Conservation (phyloP, 1,140 invertebrate genomes). For the Drosophila lini region DNA sequence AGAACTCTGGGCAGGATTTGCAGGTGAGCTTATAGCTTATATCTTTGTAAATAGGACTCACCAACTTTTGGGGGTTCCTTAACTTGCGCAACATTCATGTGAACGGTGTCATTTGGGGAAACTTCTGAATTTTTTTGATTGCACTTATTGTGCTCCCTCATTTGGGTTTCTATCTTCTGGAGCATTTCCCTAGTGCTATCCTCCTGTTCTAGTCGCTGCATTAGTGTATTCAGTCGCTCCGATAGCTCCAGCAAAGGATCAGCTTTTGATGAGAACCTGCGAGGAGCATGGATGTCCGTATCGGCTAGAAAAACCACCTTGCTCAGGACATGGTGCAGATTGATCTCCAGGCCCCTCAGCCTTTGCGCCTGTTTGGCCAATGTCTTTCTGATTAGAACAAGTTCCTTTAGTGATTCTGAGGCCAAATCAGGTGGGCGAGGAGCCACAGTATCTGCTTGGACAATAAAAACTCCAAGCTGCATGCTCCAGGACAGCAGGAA, state of each 20-base stretch:
- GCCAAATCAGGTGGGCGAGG: not conserved
- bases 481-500: constrained; percentile 35
- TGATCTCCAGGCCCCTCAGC: constrained; percentile 55
- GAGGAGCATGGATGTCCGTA: constrained; percentile 6
- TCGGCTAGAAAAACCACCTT: constrained; percentile 55
- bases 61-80: constrained; percentile 11
- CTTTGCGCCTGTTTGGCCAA: constrained; percentile 55
- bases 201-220: constrained; percentile 23
- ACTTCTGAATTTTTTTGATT: constrained; percentile 5
- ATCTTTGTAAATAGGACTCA: not conserved
- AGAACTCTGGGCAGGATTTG: constrained; percentile 4
- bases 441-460: constrained; percentile 67
- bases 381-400: constrained; percentile 49
- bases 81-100: not conserved
- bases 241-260: constrained; percentile 17
- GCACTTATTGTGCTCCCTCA: constrained; percentile 7
- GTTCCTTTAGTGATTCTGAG: constrained; percentile 22
- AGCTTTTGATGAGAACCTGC: not conserved
- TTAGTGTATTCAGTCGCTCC: constrained; percentile 19
- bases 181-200: constrained; percentile 3
- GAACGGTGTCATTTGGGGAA: not conserved
- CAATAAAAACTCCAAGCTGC: not conserved
- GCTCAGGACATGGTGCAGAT: constrained; percentile 60
- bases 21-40: constrained; percentile 33
- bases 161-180: not conserved